phyloP scores from a whole-genome alignment of 2,113 vertebrate species.

The Chlorodrepanis virens region DNA sequence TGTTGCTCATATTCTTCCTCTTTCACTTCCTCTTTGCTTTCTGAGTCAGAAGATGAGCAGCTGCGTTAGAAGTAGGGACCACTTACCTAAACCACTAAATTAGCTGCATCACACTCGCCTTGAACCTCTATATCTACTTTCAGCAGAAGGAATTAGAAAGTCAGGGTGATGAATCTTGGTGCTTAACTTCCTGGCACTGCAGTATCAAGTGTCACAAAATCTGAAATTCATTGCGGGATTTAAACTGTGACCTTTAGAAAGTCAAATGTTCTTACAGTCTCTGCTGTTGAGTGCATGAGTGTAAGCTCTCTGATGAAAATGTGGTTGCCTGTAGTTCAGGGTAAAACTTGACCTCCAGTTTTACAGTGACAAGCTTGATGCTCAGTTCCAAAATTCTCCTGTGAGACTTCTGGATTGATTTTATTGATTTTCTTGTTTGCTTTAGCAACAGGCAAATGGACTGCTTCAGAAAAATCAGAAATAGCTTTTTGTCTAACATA shows the following conservation, averaged over 20 bases:
- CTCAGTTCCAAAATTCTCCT: background rate
- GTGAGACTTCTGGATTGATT: background rate
- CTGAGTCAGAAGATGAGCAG: background rate
- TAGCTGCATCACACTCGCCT: background rate
- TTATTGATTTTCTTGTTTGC: background rate
- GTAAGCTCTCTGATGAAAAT: slow-evolving; percentile 7
- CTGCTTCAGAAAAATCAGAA: background rate
- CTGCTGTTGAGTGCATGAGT: background rate
- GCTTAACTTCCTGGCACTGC: background rate
- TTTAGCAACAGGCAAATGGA: background rate
- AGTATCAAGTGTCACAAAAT: slow-evolving; percentile 7
- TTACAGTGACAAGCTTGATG: background rate
- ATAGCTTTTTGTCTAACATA: background rate
- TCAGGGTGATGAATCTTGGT: background rate
- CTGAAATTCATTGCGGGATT: background rate
- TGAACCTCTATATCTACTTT: background rate
- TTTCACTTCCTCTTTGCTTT: background rate
- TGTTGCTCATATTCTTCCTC: background rate
- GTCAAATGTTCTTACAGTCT: background rate
- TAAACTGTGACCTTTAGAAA: slow-evolving; percentile 17
- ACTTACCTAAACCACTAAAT: background rate
- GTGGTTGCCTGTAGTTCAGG: background rate
- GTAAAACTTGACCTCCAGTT: background rate
- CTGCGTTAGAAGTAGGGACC: background rate
- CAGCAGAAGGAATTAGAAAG: background rate